A percentile compares a stretch with the other conserved stretches of the same genome.
Evolutionary conservation across 2,797 vertebrate species (phyloP).

Genomic region (Syngnathus acus): DNA sequence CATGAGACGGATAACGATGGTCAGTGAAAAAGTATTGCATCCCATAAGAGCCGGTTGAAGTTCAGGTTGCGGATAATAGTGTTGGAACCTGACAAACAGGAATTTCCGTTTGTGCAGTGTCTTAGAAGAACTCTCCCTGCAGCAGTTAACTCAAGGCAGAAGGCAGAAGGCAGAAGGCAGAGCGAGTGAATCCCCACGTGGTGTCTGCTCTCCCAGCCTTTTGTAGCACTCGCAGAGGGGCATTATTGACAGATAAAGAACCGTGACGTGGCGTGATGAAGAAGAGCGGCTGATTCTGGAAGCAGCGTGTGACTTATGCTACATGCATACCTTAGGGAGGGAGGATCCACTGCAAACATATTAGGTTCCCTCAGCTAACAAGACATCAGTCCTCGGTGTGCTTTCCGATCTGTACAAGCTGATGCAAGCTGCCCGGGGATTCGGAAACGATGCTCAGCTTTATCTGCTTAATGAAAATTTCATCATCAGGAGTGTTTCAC

Average conservation of each 20-base stretch:
- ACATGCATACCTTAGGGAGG: conserved; percentile 1
- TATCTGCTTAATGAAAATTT: conserved; percentile 68
- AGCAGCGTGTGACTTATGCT: conserved; percentile 18
- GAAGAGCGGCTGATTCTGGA: conserved; percentile 10
- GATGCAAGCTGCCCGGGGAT: conserved; percentile 60
- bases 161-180: background rate
- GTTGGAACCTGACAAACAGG: background rate
- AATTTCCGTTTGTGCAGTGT: background rate
- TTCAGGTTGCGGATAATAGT: background rate
- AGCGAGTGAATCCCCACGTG: conserved; percentile 1
- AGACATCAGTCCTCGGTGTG: conserved; percentile 32
- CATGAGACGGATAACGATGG: too few species aligned
- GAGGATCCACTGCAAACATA: conserved; percentile 20
- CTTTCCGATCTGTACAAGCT: conserved; percentile 55
- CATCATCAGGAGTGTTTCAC: conserved; percentile 55
- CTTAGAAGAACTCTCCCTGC: conserved; percentile 10
- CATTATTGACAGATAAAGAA: conserved; percentile 21
- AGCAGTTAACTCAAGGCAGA: conserved; percentile 1
- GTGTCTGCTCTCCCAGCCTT: conserved; percentile 4
- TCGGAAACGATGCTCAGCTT: conserved; percentile 62
- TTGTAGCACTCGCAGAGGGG: conserved; percentile 16
- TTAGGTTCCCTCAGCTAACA: conserved; percentile 25
- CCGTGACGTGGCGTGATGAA: conserved; percentile 9
- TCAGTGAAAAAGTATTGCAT: background rate
- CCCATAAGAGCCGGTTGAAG: background rate